Conservation (phyloP, 2,888 invertebrate genomes). For the Ormia ochracea region DNA sequence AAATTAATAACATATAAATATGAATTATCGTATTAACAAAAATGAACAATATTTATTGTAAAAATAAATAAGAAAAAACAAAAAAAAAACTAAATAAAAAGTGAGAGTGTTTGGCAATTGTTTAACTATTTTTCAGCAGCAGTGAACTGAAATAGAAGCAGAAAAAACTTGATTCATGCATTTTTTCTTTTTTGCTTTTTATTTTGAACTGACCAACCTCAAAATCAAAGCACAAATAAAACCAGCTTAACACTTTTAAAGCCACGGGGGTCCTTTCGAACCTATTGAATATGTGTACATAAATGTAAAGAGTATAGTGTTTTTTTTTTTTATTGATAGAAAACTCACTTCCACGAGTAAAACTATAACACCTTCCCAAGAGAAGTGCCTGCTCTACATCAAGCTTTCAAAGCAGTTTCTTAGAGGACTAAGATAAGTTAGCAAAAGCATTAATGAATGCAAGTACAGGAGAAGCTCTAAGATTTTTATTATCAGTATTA, state of each 20-base stretch:
- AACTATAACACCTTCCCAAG: too few species aligned
- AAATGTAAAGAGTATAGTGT: too few species aligned
- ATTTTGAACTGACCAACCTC: conserved; percentile 59
- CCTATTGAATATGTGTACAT: background rate
- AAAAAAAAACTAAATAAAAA: conserved; percentile 35
- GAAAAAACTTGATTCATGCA: conserved; percentile 45
- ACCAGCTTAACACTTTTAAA: conserved; percentile 46
- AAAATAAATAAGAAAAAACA: conserved; percentile 11
- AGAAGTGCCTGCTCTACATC: too few species aligned
- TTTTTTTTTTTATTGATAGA: too few species aligned
- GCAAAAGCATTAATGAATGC: too few species aligned
- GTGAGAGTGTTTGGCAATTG: conserved; percentile 62
- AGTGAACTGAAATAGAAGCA: conserved; percentile 8
- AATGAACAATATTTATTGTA: conserved; percentile 16
- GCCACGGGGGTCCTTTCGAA: conserved; percentile 1
- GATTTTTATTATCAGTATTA: too few species aligned
- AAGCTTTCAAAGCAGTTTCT: too few species aligned
- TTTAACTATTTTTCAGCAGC: conserved; percentile 51
- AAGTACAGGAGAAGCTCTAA: too few species aligned
- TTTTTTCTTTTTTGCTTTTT: background rate
- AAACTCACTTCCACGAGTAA: too few species aligned
- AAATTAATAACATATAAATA: background rate
- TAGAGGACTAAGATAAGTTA: too few species aligned
- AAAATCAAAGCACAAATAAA: conserved; percentile 23
- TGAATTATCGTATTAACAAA: conserved; percentile 1